Evolutionary conservation across 2,113 vertebrate species (phyloP), one percentile per base, ranked within the genome.

Genomic region (Hepsetus odoe): DNA sequence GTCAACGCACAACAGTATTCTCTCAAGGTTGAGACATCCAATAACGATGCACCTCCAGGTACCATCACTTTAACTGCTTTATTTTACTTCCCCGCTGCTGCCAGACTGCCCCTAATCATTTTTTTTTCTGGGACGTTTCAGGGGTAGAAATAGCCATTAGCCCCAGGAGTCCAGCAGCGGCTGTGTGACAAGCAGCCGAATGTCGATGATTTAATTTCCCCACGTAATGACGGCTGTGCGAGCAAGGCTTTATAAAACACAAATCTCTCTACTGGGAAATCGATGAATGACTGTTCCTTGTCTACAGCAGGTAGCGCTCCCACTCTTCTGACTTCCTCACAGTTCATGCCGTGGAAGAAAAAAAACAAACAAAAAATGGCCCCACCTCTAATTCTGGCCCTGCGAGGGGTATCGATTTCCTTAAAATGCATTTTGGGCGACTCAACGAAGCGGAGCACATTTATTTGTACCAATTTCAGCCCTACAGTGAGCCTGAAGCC

Each of bases 181-280:
- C 2, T 42, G 20, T 7, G 26, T 74, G 56, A 46, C 40, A 44
- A 40, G 38, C 24, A 28, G 16, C 56, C 35, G 55, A 53, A 18
- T 30, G 20, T 32, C 53, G 40, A 51, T 74, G 16, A 71, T 81
- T 78, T 73, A 46, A 22, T 80, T 79, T 74, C n/a, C 61, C 62
- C 53, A 46, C 26, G 26, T 35, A 68, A 49, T 64, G 13, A 3
- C n/a, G 55, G 46, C 59, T 68, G 12, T 38, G 30, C 70, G 68
- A 79, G 71, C 80, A 74, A 61, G 59, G 75, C 33, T 82, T 85
- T 69, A 82, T 80, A 77, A 84, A 85, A 77, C 44, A 9, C n/a
- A 18, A 38, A 74, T 11, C 1, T 26, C 32, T 68, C 67, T 56
- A 40, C 40, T 62, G 81, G 79, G 74, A 85, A 86, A 87, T 85